Evolutionary conservation across 2,113 vertebrate genomes (phyloP), one percentile per base, ranked within the genome.

Genomic region (Calonectris borealis): DNA sequence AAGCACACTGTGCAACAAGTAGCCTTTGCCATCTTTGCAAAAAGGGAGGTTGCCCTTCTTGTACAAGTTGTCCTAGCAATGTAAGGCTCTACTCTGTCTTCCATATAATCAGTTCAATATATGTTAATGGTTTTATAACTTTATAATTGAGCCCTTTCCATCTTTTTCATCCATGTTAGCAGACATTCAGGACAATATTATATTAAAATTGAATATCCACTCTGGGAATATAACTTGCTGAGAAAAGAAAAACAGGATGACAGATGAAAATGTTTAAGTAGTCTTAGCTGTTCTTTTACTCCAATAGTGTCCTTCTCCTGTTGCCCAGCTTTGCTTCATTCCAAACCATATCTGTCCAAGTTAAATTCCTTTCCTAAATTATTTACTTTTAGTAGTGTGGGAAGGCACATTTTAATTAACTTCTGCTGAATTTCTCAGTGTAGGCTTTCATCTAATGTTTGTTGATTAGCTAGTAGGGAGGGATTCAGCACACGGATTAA

Each of bases 231-330:
- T 25, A 85, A 69, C 17, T 85, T 5, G 0, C 36, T 85, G 61
- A 77, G 61, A 85, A 89, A 89, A 89, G 24, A 72, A 89, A 91
- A 95, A 71, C 52, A 93, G 24, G n/a, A 6, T 84, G 85, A 87
- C 27, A 93, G 70, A 90, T 79, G 21, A 96, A 85, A 95, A 85
- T 46, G 25, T 72, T 94, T 80, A 90, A 94, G n/a, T 34, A 79
- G n/a, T n/a, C 52, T 92, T 92, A 91, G 87, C 29, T 62, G 34
- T 64, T 89, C 72, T 81, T 88, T 78, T 84, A 84, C 7, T 32
- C 42, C 24, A 38, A 4, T 61, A 71, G 5, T 52, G 11, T 65
- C 31, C 40, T 87, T 34, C 54, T 76, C 40, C 48, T 31, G 44
- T 31, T 82, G 55, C 26, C 73, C 36, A 71, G 29, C 38, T 93